These are phyloP conservation scores for Centropristis striata DNA, from an alignment of 2,113 vertebrate species.

Conservation along the genomic window DNA sequence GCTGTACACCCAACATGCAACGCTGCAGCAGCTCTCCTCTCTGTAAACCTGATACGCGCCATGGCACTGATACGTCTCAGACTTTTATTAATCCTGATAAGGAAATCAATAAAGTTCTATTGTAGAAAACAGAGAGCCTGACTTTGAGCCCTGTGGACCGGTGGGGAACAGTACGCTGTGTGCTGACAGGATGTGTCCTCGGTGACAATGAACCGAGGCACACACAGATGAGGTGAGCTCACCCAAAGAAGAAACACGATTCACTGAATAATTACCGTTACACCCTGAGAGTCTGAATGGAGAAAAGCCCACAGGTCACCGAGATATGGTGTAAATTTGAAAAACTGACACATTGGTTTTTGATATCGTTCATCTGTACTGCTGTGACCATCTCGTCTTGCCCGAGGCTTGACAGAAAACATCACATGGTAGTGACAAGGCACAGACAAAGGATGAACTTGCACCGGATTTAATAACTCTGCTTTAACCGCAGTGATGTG, in stretches of 20 bases:
- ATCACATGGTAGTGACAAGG: constrained; percentile 23
- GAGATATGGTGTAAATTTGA: constrained; percentile 5
- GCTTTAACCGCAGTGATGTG: constrained; percentile 28
- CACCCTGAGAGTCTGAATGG: not conserved
- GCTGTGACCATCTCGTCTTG: constrained; percentile 42
- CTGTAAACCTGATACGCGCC: constrained; percentile 19
- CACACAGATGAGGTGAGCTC: constrained; percentile 1
- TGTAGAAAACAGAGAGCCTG: constrained; percentile 24
- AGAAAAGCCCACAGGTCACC: not conserved
- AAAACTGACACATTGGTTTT: constrained; percentile 11
- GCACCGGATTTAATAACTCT: constrained; percentile 32
- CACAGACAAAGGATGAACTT: constrained; percentile 44
- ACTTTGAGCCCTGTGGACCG: constrained; percentile 16
- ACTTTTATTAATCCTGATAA: constrained; percentile 79
- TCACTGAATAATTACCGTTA: constrained; percentile 37
- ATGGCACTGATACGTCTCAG: constrained; percentile 13
- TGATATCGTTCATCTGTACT: constrained; percentile 26
- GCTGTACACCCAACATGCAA: constrained; percentile 1
- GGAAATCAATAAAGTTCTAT: constrained; percentile 62
- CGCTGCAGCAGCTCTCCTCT: constrained; percentile 13
- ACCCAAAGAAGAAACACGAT: not conserved
- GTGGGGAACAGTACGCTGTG: constrained; percentile 8
- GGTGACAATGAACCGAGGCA: constrained; percentile 4
- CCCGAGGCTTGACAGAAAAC: constrained; percentile 42
- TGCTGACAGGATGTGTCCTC: constrained; percentile 24